Evolutionary conservation across 2,888 invertebrate genomes (phyloP).

Genomic region (Xylota sylvarum): DNA sequence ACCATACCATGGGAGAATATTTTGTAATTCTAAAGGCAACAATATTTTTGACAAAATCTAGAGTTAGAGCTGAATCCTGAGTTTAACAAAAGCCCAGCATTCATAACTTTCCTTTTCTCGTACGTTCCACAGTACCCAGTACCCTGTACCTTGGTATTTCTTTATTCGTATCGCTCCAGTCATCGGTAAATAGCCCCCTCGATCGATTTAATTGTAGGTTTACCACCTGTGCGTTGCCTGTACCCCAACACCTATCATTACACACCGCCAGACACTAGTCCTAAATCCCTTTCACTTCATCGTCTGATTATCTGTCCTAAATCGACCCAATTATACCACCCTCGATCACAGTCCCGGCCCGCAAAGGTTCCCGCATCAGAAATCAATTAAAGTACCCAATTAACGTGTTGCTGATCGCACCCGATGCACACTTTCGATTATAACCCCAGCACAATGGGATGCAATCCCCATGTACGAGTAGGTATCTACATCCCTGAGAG

Average conservation of each 20-base stretch:
- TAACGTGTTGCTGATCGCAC: slow-evolving; percentile 72
- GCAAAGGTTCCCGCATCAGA: slow-evolving; percentile 29
- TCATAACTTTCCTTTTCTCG: too few relatives aligned
- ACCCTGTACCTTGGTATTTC: too few relatives aligned
- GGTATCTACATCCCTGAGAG: background rate
- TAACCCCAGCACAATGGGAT: slow-evolving; percentile 47
- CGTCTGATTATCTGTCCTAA: slow-evolving; percentile 53
- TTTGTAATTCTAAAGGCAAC: too few relatives aligned
- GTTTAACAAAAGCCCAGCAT: too few relatives aligned
- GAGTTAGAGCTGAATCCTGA: too few relatives aligned
- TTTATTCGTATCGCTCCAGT: background rate
- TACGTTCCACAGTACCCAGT: background rate
- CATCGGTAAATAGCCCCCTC: background rate
- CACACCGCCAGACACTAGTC: background rate
- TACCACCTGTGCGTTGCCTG: background rate
- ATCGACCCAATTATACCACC: slow-evolving; percentile 59
- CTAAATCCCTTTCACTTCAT: slow-evolving; percentile 38
- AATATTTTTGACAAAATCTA: too few relatives aligned
- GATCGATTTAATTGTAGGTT: slow-evolving; percentile 4
- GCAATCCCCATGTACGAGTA: slow-evolving; percentile 23
- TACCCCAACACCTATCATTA: slow-evolving; percentile 4
- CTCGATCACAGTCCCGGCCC: slow-evolving; percentile 11
- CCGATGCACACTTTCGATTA: slow-evolving; percentile 74
- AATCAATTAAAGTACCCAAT: slow-evolving; percentile 73
- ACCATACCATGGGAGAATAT: too few relatives aligned